Evolutionary conservation across 2,888 invertebrate species (phyloP), one percentile per base, ranked within the genome.

Genomic region (Eupithecia exiguata): DNA sequence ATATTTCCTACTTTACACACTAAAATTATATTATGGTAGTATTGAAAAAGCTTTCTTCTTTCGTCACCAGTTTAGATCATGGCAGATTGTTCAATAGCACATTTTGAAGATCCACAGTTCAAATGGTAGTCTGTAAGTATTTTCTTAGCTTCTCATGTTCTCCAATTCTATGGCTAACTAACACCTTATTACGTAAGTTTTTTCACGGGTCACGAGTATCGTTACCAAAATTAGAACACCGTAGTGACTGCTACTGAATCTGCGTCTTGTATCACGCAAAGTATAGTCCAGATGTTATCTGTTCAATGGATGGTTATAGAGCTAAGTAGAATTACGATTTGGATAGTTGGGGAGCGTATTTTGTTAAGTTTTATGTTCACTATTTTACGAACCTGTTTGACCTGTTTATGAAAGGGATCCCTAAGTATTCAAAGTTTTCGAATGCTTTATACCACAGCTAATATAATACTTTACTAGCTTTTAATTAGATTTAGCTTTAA

Each of bases 291-390:
- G 92, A 92, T 93, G 83, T 88, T 91, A 93, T 93, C 93, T 91
- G 89, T 87, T 88, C 93, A 92, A 92, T 92, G 91, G 91, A 90
- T 92, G 90, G 91, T 91, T 91, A 89, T 91, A 89, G 68, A 74
- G 67, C 40, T 74, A 61, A 70, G 49, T 73, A 49, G 70, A 49
- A 71, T 69, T 70, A 75, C 75, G 49, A 75, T 72, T 75, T 46
- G 43, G 63, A 65, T 43, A 21, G 69, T 70, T 74, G 49, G 67
- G 62, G 16, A 74, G 62, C 69, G 73, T 58, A 49, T 66, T 73
- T 73, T 74, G 69, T 72, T 70, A 5, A 38, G 21, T 68, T 43
- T 70, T 58, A 75, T 70, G n/a, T 25, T 40, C 62, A 40, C 40
- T 68, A 14, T 68, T 49, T 49, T 68, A 35, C 35, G 30, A 62